Base-by-base conservation (phyloP, 2,797 vertebrate genomes). In the Mus caroli region DNA sequence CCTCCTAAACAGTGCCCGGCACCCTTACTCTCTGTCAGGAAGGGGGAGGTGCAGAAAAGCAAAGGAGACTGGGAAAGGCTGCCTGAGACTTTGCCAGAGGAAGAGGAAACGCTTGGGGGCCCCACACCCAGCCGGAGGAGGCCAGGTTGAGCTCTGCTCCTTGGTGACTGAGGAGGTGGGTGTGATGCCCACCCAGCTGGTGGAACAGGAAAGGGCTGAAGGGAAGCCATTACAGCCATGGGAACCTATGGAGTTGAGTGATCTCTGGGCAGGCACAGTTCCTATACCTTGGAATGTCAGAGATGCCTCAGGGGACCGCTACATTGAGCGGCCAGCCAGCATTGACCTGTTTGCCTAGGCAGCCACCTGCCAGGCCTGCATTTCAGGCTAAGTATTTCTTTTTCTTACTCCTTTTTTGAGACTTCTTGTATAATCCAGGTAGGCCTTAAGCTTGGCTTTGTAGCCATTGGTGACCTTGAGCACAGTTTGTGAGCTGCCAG, bases 41-140 rank as follows among this genome's bases (percentile, higher is more conserved):
- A 93, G 87, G 83, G 92, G 87, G 83, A 95, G 76, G 34, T 4
- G 54, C 19, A 71, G 34, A 90, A 87, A 88, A 89, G 37, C 83
- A 20, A 0, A 17, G 58, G 96, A 50, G 43, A 40, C 79, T 73
- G 1, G 0, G 40, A 82, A 28, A 67, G 34, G n/a, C 73, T 37
- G 3, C 50, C 62, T 40, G 52, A 80, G n/a, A 90, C 4, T 62
- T 62, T 77, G 54, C 20, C 1, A 15, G 52, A 31, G n/a, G 28
- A 67, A 75, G 0, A 20, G 31, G 52, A 79, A 62, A 6, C 15
- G 60, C 3, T 40, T 56, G 46, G 37, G 28, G 37, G 28, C 34
- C 88, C 56, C 43, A 58, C 34, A 24, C 46, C 15, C 40, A 80
- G 13, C 20, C 31, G 13, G 17, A 11, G 37, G 52, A 40, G n/a